These are phyloP conservation scores for Coleophora deauratella DNA, from an alignment of 2,888 invertebrate genomes.

Conservation along the genomic window DNA sequence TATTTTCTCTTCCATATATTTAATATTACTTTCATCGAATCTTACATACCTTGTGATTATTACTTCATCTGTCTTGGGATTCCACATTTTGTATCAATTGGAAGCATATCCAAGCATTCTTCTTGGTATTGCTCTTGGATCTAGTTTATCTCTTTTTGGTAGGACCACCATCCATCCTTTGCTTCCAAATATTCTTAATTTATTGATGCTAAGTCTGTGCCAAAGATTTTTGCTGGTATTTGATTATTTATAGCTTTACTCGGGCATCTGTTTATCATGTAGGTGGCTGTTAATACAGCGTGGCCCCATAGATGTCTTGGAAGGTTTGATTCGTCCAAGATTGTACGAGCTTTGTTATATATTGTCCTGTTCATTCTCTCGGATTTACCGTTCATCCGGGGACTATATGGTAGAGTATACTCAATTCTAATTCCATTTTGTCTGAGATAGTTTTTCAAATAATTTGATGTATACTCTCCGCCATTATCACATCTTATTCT, in stretches of 20 bases:
- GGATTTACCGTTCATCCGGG: slow-evolving; percentile 1
- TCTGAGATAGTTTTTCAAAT: slow-evolving; percentile 3
- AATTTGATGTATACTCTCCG: too few relatives aligned
- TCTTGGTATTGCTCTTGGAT: slow-evolving; percentile 8
- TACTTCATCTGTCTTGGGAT: too few relatives aligned
- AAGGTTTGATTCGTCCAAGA: slow-evolving; percentile 9
- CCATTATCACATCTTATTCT: too few relatives aligned
- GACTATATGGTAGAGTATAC: slow-evolving; percentile 7
- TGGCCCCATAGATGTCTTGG: slow-evolving; percentile 16
- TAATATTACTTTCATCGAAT: too few relatives aligned
- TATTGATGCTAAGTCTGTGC: slow-evolving; percentile 1
- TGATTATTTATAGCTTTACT: too few relatives aligned
- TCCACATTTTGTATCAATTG: slow-evolving; percentile 6
- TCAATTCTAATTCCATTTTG: slow-evolving; percentile 8
- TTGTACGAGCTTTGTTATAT: neutral
- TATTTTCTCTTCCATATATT: too few relatives aligned
- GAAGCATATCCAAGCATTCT: slow-evolving; percentile 12
- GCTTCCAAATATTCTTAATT: slow-evolving; percentile 9
- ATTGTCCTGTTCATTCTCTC: neutral
- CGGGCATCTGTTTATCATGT: slow-evolving; percentile 15
- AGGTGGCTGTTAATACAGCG: slow-evolving; percentile 11
- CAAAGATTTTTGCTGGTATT: slow-evolving; percentile 4
- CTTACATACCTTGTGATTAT: too few relatives aligned
- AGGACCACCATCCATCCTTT: slow-evolving; percentile 9
- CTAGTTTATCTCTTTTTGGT: slow-evolving; percentile 9